Evolutionary conservation across 2,888 invertebrate genomes (phyloP).

Genomic region (Biston betularia): DNA sequence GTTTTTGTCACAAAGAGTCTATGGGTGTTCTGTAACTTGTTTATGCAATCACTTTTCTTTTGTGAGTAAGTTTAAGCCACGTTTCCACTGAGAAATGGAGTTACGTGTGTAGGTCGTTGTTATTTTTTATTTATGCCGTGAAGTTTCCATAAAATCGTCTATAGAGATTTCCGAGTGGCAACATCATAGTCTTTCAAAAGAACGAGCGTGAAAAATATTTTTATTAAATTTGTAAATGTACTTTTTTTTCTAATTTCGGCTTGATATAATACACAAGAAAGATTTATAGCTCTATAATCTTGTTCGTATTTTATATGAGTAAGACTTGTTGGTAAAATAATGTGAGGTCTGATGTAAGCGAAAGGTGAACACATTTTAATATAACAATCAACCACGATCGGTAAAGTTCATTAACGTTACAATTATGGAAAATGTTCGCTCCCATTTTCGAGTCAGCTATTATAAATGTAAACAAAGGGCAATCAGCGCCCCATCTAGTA

Average conservation of each 20-base stretch:
- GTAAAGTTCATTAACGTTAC: constrained; percentile 8
- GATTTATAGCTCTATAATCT: not conserved
- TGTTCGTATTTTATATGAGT: not conserved
- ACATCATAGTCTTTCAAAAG: not conserved
- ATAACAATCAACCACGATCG: constrained; percentile 5
- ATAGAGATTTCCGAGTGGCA: not conserved
- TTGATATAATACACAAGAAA: not conserved
- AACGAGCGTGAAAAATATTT: not conserved
- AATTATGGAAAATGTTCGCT: constrained; percentile 12
- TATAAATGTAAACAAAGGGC: constrained; percentile 14
- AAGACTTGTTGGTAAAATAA: not conserved
- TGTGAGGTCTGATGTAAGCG: not conserved
- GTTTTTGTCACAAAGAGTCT: constrained; percentile 1
- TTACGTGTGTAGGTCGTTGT: not conserved
- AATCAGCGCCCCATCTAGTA: constrained; percentile 17
- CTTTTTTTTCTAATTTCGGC: not conserved
- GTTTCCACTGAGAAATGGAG: constrained; percentile 9
- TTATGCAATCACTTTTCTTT: constrained; percentile 5
- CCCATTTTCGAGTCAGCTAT: constrained; percentile 8
- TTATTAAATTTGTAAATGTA: constrained; percentile 1
- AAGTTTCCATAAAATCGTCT: not conserved
- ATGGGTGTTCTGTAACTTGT: constrained; percentile 1
- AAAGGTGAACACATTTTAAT: not conserved
- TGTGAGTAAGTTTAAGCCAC: constrained; percentile 2
- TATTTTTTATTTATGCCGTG: constrained; percentile 2